Evolutionary conservation across 2,797 vertebrate species (phyloP).

Genomic region (Takifugu rubripes): DNA sequence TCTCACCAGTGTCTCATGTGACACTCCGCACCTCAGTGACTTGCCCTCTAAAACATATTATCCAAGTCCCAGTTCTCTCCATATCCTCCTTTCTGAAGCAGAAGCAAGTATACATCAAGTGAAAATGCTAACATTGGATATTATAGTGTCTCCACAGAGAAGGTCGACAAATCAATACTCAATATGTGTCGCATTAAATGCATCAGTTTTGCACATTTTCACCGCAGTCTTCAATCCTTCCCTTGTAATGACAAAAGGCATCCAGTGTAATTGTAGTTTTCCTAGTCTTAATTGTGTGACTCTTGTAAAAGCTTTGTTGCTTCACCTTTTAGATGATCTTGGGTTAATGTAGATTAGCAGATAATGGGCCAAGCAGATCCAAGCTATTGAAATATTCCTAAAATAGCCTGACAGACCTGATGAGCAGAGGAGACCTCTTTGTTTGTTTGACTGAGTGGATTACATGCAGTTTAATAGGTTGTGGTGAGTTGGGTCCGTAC

Average conservation of each 20-base stretch:
- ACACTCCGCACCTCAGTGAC: constrained; percentile 39
- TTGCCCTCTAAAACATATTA: constrained; percentile 82
- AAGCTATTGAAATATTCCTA: constrained; percentile 71
- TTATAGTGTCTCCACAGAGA: constrained; percentile 82
- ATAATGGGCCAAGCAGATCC: constrained; percentile 75
- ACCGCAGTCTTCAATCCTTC: constrained; percentile 28
- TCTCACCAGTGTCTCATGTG: constrained; percentile 80
- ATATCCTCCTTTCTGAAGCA: constrained; percentile 45
- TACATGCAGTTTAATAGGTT: constrained; percentile 77
- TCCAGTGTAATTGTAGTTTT: constrained; percentile 62
- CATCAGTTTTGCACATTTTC: constrained; percentile 12
- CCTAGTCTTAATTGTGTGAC: constrained; percentile 63
- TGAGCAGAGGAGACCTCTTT: constrained; percentile 58
- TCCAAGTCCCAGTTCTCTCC: constrained; percentile 79
- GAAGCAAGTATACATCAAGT: constrained; percentile 90
- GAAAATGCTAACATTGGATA: constrained; percentile 86
- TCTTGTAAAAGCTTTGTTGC: constrained; percentile 60
- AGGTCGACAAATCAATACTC: constrained; percentile 25
- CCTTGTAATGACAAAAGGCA: constrained; percentile 28
- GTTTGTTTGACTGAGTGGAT: constrained; percentile 77
- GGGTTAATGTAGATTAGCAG: constrained; percentile 68
- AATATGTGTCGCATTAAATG: not conserved
- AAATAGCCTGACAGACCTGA: constrained; percentile 63
- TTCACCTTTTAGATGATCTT: constrained; percentile 68
- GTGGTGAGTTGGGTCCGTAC: constrained; percentile 71